A percentile compares a stretch with the other conserved stretches of the same genome.
phyloP scores from a whole-genome alignment of 2,888 invertebrate genomes.

The Drosophila colorata region DNA sequence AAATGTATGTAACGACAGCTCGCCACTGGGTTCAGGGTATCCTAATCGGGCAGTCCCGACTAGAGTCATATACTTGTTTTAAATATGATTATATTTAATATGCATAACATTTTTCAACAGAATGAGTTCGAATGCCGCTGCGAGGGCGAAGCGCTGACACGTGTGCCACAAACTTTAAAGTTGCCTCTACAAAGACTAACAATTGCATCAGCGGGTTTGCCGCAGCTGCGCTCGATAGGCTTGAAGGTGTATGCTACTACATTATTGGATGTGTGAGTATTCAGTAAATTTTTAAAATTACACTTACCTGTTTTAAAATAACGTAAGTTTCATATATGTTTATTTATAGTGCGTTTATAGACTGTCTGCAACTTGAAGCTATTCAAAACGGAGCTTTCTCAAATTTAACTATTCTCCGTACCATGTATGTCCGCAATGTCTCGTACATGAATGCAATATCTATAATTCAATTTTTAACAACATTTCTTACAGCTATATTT shows the following conservation, averaged over 20 bases:
- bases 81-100: not conserved
- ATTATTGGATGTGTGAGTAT: slow-evolving; percentile 83
- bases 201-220: slow-evolving; percentile 83
- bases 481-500: slow-evolving; percentile 87
- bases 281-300: not conserved
- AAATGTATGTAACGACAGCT: too few relatives aligned
- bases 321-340: not conserved
- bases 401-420: slow-evolving; percentile 73
- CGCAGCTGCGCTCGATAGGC: slow-evolving; percentile 81
- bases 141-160: slow-evolving; percentile 81
- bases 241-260: slow-evolving; percentile 82
- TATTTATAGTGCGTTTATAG: slow-evolving; percentile 73
- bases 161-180: slow-evolving; percentile 83
- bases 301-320: not conserved
- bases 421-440: slow-evolving; percentile 69
- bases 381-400: slow-evolving; percentile 84
- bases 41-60: too few relatives aligned
- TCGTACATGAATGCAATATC: slow-evolving; percentile 7
- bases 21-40: too few relatives aligned
- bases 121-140: slow-evolving; percentile 84
- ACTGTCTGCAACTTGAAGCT: slow-evolving; percentile 80
- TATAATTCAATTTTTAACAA: not conserved
- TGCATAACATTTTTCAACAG: slow-evolving; percentile 53
- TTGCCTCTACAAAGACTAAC: slow-evolving; percentile 82
- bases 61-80: too few relatives aligned